Conservation (phyloP, 1,140 invertebrate genomes). For the Drosophila rhopaloa region DNA sequence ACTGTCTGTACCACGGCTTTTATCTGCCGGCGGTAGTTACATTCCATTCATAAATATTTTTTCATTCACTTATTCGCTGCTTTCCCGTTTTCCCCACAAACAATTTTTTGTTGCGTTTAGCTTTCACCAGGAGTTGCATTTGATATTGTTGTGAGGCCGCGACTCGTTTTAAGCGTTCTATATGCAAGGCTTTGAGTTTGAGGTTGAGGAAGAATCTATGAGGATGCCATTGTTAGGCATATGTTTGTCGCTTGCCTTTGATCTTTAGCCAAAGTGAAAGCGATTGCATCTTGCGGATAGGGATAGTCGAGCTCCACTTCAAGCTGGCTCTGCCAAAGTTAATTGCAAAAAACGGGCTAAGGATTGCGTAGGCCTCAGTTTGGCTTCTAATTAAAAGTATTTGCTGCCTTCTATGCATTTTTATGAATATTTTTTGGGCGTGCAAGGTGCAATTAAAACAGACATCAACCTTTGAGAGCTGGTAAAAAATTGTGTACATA, state of each 20-base stretch:
- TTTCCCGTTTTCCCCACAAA: constrained; percentile 7
- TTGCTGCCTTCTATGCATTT: constrained; percentile 16
- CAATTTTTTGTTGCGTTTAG: constrained; percentile 48
- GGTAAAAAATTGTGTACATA: constrained; percentile 8
- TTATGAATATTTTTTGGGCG: constrained; percentile 19
- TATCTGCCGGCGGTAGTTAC: constrained; percentile 76
- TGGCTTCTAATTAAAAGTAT: constrained; percentile 74
- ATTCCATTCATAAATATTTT: constrained; percentile 82
- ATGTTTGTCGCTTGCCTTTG: constrained; percentile 69
- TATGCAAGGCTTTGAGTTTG: constrained; percentile 14
- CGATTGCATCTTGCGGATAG: constrained; percentile 66
- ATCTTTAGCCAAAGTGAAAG: constrained; percentile 79
- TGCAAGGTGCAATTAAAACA: constrained; percentile 66
- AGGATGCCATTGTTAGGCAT: constrained; percentile 70
- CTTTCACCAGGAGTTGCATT: constrained; percentile 65
- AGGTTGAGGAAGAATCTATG: constrained; percentile 55
- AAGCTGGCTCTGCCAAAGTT: constrained; percentile 63
- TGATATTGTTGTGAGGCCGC: constrained; percentile 68
- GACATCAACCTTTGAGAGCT: constrained; percentile 38
- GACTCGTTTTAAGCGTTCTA: constrained; percentile 66
- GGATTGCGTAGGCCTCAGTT: constrained; percentile 34
- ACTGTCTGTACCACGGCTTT: constrained; percentile 60
- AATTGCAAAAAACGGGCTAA: constrained; percentile 63
- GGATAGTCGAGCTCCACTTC: constrained; percentile 43
- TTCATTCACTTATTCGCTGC: constrained; percentile 72